These are phyloP conservation scores for Mythimna albipuncta DNA, from an alignment of 2,888 invertebrate genomes.

Conservation along the genomic window DNA sequence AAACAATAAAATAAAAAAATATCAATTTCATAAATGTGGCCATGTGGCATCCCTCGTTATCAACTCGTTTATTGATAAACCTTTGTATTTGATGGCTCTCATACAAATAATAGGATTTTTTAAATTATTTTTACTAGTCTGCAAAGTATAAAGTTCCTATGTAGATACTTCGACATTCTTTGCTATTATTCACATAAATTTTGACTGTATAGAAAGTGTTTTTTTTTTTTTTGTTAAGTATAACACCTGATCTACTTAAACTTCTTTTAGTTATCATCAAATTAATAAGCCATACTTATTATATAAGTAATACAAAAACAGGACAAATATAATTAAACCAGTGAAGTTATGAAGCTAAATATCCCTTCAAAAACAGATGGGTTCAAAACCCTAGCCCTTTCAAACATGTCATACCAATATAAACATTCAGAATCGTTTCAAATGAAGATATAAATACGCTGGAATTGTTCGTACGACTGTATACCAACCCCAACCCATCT, in stretches of 20 bases:
- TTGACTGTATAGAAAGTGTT: background rate
- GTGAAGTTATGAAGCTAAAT: background rate
- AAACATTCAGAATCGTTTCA: background rate
- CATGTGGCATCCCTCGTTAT: conserved; percentile 48
- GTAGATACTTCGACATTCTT: conserved; percentile 16
- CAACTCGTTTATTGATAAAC: conserved; percentile 39
- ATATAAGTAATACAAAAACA: background rate
- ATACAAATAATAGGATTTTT: background rate
- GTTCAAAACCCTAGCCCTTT: background rate
- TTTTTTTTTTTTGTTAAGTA: background rate
- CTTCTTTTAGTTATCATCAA: no score
- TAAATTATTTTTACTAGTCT: background rate
- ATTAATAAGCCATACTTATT: no score
- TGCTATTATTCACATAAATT: background rate
- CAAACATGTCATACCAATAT: conserved; percentile 10
- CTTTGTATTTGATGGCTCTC: conserved; percentile 49
- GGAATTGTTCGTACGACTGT: conserved; percentile 4
- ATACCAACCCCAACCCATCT: conserved; percentile 24
- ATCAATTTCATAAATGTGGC: conserved; percentile 66
- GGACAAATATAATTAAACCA: background rate
- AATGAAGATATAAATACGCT: conserved; percentile 33
- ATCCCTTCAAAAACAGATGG: background rate
- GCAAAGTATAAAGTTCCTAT: conserved; percentile 31
- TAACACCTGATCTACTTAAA: background rate
- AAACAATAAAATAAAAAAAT: conserved; percentile 62